These are phyloP conservation scores for Promerops cafer DNA, from an alignment of 2,113 vertebrate species.

Conservation along the genomic window DNA sequence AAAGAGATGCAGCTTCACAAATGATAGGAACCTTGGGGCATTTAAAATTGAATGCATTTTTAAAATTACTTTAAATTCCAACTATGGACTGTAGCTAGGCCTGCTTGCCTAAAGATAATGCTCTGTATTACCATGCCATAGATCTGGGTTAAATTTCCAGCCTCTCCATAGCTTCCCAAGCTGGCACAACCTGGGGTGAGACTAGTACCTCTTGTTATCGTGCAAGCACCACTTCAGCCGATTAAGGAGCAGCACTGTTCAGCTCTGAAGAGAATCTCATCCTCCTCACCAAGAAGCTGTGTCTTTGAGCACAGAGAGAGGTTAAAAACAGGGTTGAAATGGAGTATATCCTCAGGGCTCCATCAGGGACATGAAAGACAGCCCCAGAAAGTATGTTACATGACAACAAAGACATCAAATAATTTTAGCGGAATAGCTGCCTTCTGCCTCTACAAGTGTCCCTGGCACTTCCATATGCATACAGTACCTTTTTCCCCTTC, in stretches of 20 bases:
- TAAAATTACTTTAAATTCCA: constrained; percentile 56
- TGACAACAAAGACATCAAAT: constrained; percentile 66
- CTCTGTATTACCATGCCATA: constrained; percentile 43
- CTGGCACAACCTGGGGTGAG: constrained; percentile 53
- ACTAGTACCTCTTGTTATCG: constrained; percentile 47
- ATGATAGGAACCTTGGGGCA: constrained; percentile 39
- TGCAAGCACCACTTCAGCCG: constrained; percentile 44
- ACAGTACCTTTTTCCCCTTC: background rate
- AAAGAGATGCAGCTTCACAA: constrained; percentile 23
- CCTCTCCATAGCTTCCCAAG: background rate
- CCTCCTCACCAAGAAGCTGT: constrained; percentile 43
- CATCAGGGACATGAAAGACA: constrained; percentile 64
- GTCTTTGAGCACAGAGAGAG: constrained; percentile 53
- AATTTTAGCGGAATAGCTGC: constrained; percentile 27
- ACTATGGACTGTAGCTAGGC: constrained; percentile 18
- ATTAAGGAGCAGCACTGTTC: constrained; percentile 49
- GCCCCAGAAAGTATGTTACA: constrained; percentile 50
- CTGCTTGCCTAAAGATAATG: constrained; percentile 49
- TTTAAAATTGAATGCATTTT: constrained; percentile 51
- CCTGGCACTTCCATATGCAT: background rate
- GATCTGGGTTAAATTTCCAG: constrained; percentile 45
- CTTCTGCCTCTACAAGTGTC: constrained; percentile 35
- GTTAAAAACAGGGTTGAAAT: constrained; percentile 61
- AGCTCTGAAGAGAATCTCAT: constrained; percentile 59
- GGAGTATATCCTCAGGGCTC: constrained; percentile 60